Conservation (phyloP, 2,888 invertebrate genomes). For the Pycnomerus fuliginosus region DNA sequence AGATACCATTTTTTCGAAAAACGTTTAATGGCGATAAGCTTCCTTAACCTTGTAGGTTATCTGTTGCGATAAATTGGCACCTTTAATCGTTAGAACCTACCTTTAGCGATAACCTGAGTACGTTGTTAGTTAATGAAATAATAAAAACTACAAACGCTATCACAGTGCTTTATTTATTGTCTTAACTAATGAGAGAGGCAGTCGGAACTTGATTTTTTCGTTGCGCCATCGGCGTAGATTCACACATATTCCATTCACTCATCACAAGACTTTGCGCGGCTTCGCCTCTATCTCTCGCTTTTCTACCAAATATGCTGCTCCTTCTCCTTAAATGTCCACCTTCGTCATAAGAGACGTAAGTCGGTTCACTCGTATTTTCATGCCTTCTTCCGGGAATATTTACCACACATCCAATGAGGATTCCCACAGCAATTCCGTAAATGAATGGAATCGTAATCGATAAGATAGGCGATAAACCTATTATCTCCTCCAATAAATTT, state of each 20-base stretch:
- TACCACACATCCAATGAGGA: slow-evolving; percentile 14
- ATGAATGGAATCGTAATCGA: slow-evolving; percentile 18
- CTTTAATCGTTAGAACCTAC: too few relatives aligned
- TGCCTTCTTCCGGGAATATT: slow-evolving; percentile 1
- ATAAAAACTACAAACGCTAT: too few relatives aligned
- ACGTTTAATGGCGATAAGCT: too few relatives aligned
- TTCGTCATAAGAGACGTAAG: neutral
- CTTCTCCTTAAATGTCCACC: slow-evolving; percentile 7
- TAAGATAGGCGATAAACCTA: slow-evolving; percentile 29
- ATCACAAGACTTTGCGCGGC: slow-evolving; percentile 10
- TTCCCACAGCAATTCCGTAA: slow-evolving; percentile 19
- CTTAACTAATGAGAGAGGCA: too few relatives aligned
- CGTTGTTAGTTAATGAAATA: too few relatives aligned
- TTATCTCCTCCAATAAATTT: slow-evolving; percentile 24
- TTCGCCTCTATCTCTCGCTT: slow-evolving; percentile 1
- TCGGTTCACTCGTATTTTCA: neutral
- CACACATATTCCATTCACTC: slow-evolving; percentile 12
- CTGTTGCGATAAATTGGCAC: too few relatives aligned
- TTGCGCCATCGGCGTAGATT: slow-evolving; percentile 13
- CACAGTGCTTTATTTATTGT: too few relatives aligned
- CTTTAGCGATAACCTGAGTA: too few relatives aligned
- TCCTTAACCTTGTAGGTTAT: too few relatives aligned
- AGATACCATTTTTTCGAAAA: too few relatives aligned
- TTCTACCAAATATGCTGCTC: slow-evolving; percentile 1
- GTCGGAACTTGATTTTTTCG: too few relatives aligned